These are phyloP conservation scores for Polyergus mexicanus DNA, from an alignment of 1,140 invertebrate species.

Conservation along the genomic window DNA sequence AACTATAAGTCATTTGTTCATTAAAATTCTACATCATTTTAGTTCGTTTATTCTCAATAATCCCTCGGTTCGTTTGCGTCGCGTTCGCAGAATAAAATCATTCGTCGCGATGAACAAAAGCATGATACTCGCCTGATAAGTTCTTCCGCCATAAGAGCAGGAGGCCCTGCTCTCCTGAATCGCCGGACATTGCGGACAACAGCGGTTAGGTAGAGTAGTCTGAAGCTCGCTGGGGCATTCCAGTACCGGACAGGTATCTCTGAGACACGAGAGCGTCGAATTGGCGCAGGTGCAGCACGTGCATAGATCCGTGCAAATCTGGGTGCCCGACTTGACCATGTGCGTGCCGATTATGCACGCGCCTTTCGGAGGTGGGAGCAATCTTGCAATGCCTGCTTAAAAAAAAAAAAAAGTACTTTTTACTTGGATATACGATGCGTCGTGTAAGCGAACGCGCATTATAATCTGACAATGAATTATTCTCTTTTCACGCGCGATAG, in stretches of 20 bases:
- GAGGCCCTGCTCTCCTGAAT: conserved; percentile 89
- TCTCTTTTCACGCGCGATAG: neutral
- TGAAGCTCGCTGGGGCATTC: conserved; percentile 92
- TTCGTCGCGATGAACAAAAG: neutral
- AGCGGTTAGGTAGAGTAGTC: conserved; percentile 89
- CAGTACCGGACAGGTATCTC: conserved; percentile 93
- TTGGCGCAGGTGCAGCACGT: conserved; percentile 93
- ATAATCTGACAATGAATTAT: neutral
- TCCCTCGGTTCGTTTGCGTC: neutral
- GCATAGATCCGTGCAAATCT: conserved; percentile 92
- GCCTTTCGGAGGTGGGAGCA: conserved; percentile 86
- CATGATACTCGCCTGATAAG: conserved; percentile 89
- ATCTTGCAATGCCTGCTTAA: conserved; percentile 78
- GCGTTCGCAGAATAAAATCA: neutral
- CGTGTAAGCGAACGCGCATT: neutral
- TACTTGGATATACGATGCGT: neutral
- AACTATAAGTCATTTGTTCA: neutral
- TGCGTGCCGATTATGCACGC: conserved; percentile 91
- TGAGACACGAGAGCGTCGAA: conserved; percentile 92
- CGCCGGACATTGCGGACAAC: conserved; percentile 92
- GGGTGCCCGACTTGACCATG: conserved; percentile 87
- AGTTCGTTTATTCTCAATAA: neutral
- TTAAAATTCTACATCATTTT: neutral
- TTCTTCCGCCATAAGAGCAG: conserved; percentile 89
- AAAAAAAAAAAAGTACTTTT: neutral